Percentiles rank a stretch among this genome's conserved stretches.
phyloP scores from a whole-genome alignment of 1,140 invertebrate genomes.

The Listronotus oregonensis region DNA sequence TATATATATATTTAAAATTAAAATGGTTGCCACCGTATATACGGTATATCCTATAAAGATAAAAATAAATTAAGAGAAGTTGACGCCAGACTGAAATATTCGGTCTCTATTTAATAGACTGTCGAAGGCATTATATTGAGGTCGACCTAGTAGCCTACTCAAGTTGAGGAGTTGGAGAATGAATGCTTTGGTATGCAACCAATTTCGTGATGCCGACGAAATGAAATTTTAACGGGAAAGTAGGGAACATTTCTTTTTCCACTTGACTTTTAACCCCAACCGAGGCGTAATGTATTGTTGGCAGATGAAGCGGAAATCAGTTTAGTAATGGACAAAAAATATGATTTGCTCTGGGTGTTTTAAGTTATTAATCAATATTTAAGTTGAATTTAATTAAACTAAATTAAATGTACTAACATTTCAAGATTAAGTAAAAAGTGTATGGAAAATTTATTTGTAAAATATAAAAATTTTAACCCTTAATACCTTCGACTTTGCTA shows the following conservation, averaged over 20 bases:
- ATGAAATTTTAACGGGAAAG: conserved; percentile 44
- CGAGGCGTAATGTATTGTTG: conserved; percentile 2
- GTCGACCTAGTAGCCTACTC: conserved; percentile 45
- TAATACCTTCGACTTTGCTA: too few relatives aligned
- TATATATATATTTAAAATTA: too few relatives aligned
- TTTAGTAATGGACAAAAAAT: conserved; percentile 12
- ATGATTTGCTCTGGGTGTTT: too few relatives aligned
- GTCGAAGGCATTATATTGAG: conserved; percentile 48
- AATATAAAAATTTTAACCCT: too few relatives aligned
- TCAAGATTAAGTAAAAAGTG: too few relatives aligned
- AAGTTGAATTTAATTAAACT: too few relatives aligned
- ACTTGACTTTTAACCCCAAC: conserved; percentile 10
- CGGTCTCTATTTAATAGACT: conserved; percentile 43
- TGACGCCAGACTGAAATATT: conserved; percentile 27
- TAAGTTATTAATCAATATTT: too few relatives aligned
- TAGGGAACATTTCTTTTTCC: conserved; percentile 13
- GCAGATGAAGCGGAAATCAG: not conserved
- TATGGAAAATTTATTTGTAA: too few relatives aligned
- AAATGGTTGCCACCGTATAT: too few relatives aligned
- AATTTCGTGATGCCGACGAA: conserved; percentile 34
- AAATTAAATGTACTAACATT: too few relatives aligned
- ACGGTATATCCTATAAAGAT: not conserved
- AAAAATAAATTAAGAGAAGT: conserved; percentile 24
- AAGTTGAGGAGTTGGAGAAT: conserved; percentile 31
- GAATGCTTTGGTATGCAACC: conserved; percentile 45